Evolutionary conservation across 2,888 invertebrate species (phyloP), one percentile per base, ranked within the genome.

Genomic region (Synanthedon myopaeformis): DNA sequence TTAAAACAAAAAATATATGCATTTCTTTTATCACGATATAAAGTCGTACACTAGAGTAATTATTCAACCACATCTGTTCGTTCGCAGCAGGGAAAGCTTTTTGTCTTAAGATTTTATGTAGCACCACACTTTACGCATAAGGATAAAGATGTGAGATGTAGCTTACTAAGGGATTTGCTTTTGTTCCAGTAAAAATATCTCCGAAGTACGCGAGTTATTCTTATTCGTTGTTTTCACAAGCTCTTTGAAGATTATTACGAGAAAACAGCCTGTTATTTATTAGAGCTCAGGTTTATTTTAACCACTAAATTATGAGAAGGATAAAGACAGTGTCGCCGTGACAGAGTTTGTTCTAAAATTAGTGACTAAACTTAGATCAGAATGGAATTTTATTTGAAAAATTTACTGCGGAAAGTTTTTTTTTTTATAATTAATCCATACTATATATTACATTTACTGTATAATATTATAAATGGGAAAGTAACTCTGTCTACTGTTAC

Each of bases 41-140:
- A 45, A 45, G 45, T 13, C 45, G 23, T 49, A 49, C 23, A 23
- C 11, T 59, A 60, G 59, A 70, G 72, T 71, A 74, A 75, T 77
- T 75, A 74, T 74, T 77, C 73, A 73, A 60, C 59, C 61, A 60
- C 82, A 81, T 76, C 80, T 81, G 81, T 66, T 70, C 63, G 70
- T 77, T 79, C 79, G 62, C 79, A 79, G 65, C 63, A 68, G 69
- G 58, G 61, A 59, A 58, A 54, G 55, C 54, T 58, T 61, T 60
- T 61, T 62, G 62, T 61, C 58, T 62, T 57, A 58, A 55, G 49
- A 54, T 49, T 45, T 17, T 49, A 19, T 49, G 17, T 49, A 42
- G 42, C 6, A 11, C 57, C 61, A 63, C 63, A 65, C 62, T 62
- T 59, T 60, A 59, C 64, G 57, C 57, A 55, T 56, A 58, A 61